A percentile compares a stretch with the other conserved stretches of the same genome.
phyloP scores from a whole-genome alignment of 2,797 vertebrate species.

The Megalops cyprinoides region DNA sequence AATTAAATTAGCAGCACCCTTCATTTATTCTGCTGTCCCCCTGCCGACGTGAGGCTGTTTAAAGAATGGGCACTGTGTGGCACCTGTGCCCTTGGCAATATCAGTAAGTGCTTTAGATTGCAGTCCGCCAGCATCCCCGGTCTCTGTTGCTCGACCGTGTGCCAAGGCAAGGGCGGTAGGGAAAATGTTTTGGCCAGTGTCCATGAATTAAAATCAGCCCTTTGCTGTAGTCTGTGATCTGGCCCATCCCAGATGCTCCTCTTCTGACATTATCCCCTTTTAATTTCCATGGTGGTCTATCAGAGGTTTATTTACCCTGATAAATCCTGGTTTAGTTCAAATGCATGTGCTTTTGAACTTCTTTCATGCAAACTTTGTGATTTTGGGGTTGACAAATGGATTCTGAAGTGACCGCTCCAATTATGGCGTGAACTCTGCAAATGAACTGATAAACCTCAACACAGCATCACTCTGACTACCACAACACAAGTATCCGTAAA shows the following conservation, averaged over 20 bases:
- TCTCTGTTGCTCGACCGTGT: not conserved
- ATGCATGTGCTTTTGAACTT: too few species aligned
- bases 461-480: too few species aligned
- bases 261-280: too few species aligned
- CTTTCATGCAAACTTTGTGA: too few species aligned
- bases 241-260: too few species aligned
- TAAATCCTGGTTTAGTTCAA: not conserved
- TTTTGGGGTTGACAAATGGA: too few species aligned
- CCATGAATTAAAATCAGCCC: not conserved
- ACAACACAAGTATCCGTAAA: too few species aligned
- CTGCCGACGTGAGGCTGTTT: not conserved
- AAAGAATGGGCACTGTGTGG: slow-evolving; percentile 11
- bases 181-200: not conserved
- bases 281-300: too few species aligned
- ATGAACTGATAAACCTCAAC: too few species aligned
- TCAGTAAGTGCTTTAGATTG: slow-evolving; percentile 26
- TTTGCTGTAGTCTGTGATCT: too few species aligned
- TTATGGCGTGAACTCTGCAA: too few species aligned
- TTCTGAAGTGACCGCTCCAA: too few species aligned
- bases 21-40: not conserved
- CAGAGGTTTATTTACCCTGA: not conserved
- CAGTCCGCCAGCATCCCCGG: not conserved
- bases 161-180: not conserved
- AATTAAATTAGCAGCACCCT: not conserved
- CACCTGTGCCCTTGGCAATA: slow-evolving; percentile 3